phyloP scores from a whole-genome alignment of 2,888 invertebrate genomes.

The Fragum fragum region DNA sequence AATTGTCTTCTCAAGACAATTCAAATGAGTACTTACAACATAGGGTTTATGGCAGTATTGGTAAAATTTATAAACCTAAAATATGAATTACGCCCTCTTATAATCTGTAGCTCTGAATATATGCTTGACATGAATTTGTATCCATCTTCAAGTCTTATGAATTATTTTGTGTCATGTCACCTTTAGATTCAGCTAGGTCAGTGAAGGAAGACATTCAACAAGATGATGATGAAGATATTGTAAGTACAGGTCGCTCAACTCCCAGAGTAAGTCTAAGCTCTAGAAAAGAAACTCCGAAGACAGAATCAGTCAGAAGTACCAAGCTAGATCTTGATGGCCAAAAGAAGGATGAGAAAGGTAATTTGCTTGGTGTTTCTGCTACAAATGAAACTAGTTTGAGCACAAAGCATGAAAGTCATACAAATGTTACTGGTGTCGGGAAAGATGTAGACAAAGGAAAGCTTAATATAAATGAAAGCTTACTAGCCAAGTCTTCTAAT shows the following conservation, averaged over 20 bases:
- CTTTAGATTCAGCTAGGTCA: constrained; percentile 57
- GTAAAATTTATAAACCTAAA: too few relatives aligned
- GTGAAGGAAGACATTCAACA: constrained; percentile 54
- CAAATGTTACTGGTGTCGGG: constrained; percentile 2
- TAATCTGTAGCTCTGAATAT: too few relatives aligned
- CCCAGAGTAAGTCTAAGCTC: constrained; percentile 50
- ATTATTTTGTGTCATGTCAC: constrained; percentile 19
- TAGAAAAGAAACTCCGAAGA: constrained; percentile 13
- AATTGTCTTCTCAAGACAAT: too few relatives aligned
- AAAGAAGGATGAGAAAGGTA: constrained; percentile 49
- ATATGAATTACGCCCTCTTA: too few relatives aligned
- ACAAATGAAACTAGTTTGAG: constrained; percentile 44
- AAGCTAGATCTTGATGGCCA: neutral
- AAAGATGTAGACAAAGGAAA: neutral
- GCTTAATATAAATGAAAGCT: neutral
- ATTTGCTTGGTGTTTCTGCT: constrained; percentile 31
- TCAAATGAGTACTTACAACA: too few relatives aligned
- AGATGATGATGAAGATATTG: constrained; percentile 60
- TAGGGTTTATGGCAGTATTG: too few relatives aligned
- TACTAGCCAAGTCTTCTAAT: neutral
- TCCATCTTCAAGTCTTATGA: too few relatives aligned
- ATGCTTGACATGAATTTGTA: too few relatives aligned
- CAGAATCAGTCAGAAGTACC: constrained; percentile 16
- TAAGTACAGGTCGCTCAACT: constrained; percentile 56
- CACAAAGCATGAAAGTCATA: constrained; percentile 23